Evolutionary conservation across 2,888 invertebrate species (phyloP).

Genomic region (Lomographa bimaculata): DNA sequence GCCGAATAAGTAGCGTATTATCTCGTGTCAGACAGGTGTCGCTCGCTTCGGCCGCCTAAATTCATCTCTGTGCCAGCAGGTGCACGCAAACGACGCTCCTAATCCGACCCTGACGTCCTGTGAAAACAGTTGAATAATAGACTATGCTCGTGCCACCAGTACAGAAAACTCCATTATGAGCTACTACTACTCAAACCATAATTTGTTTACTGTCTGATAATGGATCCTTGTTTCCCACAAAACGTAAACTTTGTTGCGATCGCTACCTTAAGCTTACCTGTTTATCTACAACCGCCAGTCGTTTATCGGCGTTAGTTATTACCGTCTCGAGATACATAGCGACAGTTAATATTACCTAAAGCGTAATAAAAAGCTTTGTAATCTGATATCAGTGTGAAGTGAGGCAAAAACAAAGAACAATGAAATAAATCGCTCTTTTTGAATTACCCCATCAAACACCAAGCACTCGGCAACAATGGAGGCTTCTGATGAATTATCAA

Average conservation of each 20-base stretch:
- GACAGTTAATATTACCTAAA: constrained; percentile 36
- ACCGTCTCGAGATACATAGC: constrained; percentile 31
- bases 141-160: constrained; percentile 43
- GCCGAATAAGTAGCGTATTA: constrained; percentile 74
- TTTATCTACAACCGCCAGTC: constrained; percentile 26
- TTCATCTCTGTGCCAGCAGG: constrained; percentile 71
- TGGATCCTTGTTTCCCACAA: constrained; percentile 18
- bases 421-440: constrained; percentile 62
- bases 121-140: constrained; percentile 46
- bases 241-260: constrained; percentile 23
- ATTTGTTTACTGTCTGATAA: constrained; percentile 34
- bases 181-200: constrained; percentile 31
- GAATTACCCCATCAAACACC: constrained; percentile 63
- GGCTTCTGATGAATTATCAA: constrained; percentile 74
- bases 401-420: constrained; percentile 57
- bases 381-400: constrained; percentile 33
- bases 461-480: constrained; percentile 62
- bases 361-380: constrained; percentile 33
- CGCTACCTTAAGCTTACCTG: constrained; percentile 28
- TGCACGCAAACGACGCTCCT: constrained; percentile 65
- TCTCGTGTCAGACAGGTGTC: constrained; percentile 77
- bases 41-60: constrained; percentile 67
- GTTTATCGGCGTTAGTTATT: constrained; percentile 32
- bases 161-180: constrained; percentile 45
- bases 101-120: constrained; percentile 60